Percentiles rank a stretch among this genome's conserved stretches.
phyloP scores from a whole-genome alignment of 2,888 invertebrate species.

The Alviniconcha strummeri region DNA sequence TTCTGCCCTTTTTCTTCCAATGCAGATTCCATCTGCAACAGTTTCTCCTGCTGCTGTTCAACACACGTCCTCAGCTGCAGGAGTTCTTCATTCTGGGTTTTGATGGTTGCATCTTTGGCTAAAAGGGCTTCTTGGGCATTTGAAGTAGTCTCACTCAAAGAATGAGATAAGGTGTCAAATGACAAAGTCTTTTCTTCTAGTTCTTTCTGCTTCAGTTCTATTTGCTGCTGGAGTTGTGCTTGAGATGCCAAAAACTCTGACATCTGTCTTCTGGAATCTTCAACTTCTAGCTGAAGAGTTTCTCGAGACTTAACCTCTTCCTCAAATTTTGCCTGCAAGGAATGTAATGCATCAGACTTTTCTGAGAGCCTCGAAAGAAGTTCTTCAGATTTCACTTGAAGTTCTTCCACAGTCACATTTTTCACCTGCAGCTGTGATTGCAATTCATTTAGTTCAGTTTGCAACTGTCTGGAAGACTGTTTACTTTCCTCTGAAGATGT shows the following conservation, averaged over 20 bases:
- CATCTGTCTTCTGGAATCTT: slow-evolving; percentile 34
- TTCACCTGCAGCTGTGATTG: slow-evolving; percentile 27
- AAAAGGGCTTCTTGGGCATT: slow-evolving; percentile 32
- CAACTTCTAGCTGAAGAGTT: slow-evolving; percentile 32
- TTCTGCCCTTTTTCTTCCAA: slow-evolving; percentile 33
- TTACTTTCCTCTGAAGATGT: slow-evolving; percentile 26
- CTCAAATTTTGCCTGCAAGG: slow-evolving; percentile 32
- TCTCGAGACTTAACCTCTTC: slow-evolving; percentile 24
- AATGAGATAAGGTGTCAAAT: slow-evolving; percentile 36
- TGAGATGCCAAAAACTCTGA: slow-evolving; percentile 20
- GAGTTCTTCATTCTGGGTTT: slow-evolving; percentile 35
- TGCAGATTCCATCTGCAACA: slow-evolving; percentile 31
- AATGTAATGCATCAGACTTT: slow-evolving; percentile 11
- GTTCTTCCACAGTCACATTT: slow-evolving; percentile 30
- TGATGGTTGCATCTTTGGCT: slow-evolving; percentile 37
- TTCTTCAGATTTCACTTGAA: slow-evolving; percentile 30
- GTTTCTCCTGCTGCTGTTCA: slow-evolving; percentile 21
- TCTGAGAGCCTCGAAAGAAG: not conserved
- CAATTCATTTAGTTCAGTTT: slow-evolving; percentile 28
- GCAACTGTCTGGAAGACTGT: not conserved
- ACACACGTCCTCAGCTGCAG: slow-evolving; percentile 14
- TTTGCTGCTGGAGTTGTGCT: slow-evolving; percentile 31
- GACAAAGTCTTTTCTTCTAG: slow-evolving; percentile 38
- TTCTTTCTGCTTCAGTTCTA: slow-evolving; percentile 36
- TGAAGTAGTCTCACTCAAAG: slow-evolving; percentile 35